Percentiles rank a stretch among this genome's conserved stretches.
Conservation (phyloP, 2,113 vertebrate genomes). For the Micronycteris hirsuta region DNA sequence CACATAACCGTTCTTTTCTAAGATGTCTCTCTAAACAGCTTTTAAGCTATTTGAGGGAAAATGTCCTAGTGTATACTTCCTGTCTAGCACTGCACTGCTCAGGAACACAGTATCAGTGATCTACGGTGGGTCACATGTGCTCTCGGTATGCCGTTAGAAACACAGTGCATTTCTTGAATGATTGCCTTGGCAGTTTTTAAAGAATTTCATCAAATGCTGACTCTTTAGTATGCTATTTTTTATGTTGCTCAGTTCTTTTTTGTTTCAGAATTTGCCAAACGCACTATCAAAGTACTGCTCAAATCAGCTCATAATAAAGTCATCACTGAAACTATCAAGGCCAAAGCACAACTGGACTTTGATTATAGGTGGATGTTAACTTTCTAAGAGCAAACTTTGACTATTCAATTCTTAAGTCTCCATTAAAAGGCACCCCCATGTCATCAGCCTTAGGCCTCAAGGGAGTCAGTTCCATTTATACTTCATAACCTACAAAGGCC, state of each 20-base stretch:
- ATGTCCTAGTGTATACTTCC: background rate
- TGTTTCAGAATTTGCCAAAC: background rate
- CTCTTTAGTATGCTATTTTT: background rate
- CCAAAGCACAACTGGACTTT: slow-evolving; percentile 37
- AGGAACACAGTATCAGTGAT: background rate
- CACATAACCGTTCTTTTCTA: background rate
- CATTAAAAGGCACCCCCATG: slow-evolving; percentile 14
- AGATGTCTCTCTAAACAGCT: background rate
- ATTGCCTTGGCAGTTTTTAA: background rate
- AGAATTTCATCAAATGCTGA: slow-evolving; percentile 3
- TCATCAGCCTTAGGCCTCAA: background rate
- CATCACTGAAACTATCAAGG: slow-evolving; percentile 28
- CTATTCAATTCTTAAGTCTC: slow-evolving; percentile 29
- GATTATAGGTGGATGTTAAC: slow-evolving; percentile 8
- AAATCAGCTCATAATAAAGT: background rate
- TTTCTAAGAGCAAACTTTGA: slow-evolving; percentile 38
- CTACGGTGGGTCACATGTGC: background rate
- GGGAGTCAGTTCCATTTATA: slow-evolving; percentile 29
- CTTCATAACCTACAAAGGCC: background rate
- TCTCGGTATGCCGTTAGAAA: background rate
- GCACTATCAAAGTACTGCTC: background rate
- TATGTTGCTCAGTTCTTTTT: background rate
- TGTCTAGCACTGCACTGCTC: background rate
- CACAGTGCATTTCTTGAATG: background rate
- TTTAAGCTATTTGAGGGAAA: background rate